Base-by-base conservation (phyloP, 37 sponge, comb jelly and placozoan species). In the Petrosia ficiformis region DNA sequence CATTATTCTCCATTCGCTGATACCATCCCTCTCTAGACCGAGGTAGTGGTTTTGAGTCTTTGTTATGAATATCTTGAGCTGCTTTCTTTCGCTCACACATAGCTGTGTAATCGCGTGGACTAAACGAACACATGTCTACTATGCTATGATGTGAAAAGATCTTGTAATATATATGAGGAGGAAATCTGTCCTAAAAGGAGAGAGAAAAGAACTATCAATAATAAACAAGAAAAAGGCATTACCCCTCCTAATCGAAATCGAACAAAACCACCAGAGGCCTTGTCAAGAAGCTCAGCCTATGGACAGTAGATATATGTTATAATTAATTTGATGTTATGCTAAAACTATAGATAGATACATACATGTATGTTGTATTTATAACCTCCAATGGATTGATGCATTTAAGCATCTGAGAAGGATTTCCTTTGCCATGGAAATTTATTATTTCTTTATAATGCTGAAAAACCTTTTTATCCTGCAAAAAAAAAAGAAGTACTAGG, bases 151-250 rank as follows among this genome's bases (percentile, higher is more conserved):
- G 74, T 1, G 92, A 93, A 79, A 68, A 93, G 16, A 97, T 88
- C 86, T 93, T 93, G 84, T 97, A 97, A 79, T 97, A 97, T 69
- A 97, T 84, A 36, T 72, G 84, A 24, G 97, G 97, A 35, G 97
- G 97, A 65, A 97, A 97, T 2, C 34, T 79, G 21, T 66, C 76
- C 97, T 93, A 58, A 26, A 48, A 39, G 41, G 24, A 68, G 19
- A 67, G 22, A 21, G 28, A 3, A 10, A 36, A 31, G 35, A 31
- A 40, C 39, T 54, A 44, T 59, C 29, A 16, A 43, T 5, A 40
- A 16, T 41, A 4, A 35, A 43, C n/a, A 32, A 34, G 8, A 36
- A 11, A 24, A 14, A 19, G 69, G 4, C 69, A 89, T 77, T 73
- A 97, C 97, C 73, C 97, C 97, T 74, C 90, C 97, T 30, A 97